These are phyloP conservation scores for Lasioglossum marginatum DNA, from an alignment of 2,888 invertebrate species.

Conservation along the genomic window DNA sequence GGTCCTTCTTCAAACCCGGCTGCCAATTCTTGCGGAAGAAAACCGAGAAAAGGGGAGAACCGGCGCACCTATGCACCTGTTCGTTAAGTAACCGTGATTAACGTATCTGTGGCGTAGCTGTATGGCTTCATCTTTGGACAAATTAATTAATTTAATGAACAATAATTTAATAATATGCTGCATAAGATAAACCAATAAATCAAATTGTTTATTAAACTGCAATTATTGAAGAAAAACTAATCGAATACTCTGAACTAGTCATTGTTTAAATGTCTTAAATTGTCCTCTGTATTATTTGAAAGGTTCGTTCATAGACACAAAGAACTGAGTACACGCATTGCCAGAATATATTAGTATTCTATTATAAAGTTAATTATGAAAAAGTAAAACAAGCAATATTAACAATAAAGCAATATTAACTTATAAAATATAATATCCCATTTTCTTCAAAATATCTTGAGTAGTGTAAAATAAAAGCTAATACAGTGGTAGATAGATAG, in stretches of 20 bases:
- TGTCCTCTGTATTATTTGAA: too few relatives aligned
- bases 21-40: slow-evolving; percentile 58
- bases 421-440: background rate
- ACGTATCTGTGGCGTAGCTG: slow-evolving; percentile 10
- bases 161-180: too few relatives aligned
- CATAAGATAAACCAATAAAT: too few relatives aligned
- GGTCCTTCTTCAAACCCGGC: slow-evolving; percentile 56
- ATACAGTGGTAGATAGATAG: background rate
- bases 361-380: too few relatives aligned
- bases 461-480: background rate
- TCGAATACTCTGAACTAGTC: too few relatives aligned
- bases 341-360: background rate
- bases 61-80: slow-evolving; percentile 51
- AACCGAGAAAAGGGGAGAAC: slow-evolving; percentile 43
- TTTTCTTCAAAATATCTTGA: background rate
- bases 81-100: slow-evolving; percentile 47
- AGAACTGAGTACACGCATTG: too few relatives aligned
- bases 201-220: too few relatives aligned
- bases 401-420: too few relatives aligned
- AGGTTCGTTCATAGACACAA: too few relatives aligned
- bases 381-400: too few relatives aligned
- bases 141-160: background rate
- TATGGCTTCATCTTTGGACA: slow-evolving; percentile 6
- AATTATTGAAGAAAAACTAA: too few relatives aligned
- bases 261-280: too few relatives aligned